These are phyloP conservation scores for Alca torda DNA, from an alignment of 2,797 vertebrate genomes.

Conservation along the genomic window DNA sequence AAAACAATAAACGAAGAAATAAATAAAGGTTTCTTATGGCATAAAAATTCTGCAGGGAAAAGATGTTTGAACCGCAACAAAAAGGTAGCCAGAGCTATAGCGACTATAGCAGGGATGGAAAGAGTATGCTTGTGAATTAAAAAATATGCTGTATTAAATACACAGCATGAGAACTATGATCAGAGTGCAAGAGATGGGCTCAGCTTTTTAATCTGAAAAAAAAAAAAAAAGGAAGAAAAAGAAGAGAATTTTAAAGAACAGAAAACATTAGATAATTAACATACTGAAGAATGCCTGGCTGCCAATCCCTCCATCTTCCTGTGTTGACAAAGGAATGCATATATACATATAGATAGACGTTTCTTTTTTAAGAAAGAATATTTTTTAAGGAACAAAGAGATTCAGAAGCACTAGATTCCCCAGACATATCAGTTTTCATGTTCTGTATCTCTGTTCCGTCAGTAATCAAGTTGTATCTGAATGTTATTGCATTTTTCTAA, in stretches of 20 bases:
- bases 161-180: background rate
- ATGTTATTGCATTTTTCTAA: slow-evolving; percentile 71
- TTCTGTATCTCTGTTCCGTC: slow-evolving; percentile 50
- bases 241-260: slow-evolving; percentile 17
- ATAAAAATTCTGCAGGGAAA: slow-evolving; percentile 21
- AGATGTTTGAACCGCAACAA: background rate
- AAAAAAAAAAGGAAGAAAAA: background rate
- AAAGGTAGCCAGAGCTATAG: background rate
- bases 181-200: background rate
- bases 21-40: slow-evolving; percentile 53
- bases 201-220: background rate
- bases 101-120: background rate
- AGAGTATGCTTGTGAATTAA: background rate
- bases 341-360: background rate
- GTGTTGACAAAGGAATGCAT: slow-evolving; percentile 46
- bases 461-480: slow-evolving; percentile 64
- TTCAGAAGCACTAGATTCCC: slow-evolving; percentile 25
- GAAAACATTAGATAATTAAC: slow-evolving; percentile 23
- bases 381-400: slow-evolving; percentile 26
- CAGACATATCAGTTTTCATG: slow-evolving; percentile 34
- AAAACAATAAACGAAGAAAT: slow-evolving; percentile 66
- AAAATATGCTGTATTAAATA: slow-evolving; percentile 17
- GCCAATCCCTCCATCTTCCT: slow-evolving; percentile 28
- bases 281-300: background rate
- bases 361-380: background rate